Evolutionary conservation across 2,797 vertebrate genomes (phyloP).

Genomic region (Crenichthys baileyi): DNA sequence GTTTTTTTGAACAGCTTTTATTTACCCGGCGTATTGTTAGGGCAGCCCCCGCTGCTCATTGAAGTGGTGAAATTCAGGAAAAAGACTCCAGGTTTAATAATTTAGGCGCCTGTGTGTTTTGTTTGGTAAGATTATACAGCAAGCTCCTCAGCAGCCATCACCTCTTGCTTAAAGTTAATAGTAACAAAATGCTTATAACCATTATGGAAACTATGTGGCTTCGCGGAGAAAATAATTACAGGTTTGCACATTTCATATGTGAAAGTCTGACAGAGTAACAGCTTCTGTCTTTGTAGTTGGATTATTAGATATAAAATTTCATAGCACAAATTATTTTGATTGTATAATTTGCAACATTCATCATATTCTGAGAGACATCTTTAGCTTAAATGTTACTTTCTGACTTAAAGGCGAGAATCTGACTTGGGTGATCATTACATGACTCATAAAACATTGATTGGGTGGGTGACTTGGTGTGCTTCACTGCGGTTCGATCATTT

Average conservation of each 20-base stretch:
- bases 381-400: background rate
- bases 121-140: slow-evolving; percentile 75
- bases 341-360: background rate
- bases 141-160: slow-evolving; percentile 45
- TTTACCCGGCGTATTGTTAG: slow-evolving; percentile 23
- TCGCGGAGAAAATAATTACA: background rate
- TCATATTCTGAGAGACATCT: background rate
- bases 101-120: slow-evolving; percentile 67
- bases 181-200: slow-evolving; percentile 8
- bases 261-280: background rate
- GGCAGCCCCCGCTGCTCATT: slow-evolving; percentile 51
- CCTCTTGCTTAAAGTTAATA: slow-evolving; percentile 32
- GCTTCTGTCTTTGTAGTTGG: background rate
- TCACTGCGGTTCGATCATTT: slow-evolving; percentile 19
- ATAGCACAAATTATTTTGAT: background rate
- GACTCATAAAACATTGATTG: slow-evolving; percentile 9
- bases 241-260: background rate
- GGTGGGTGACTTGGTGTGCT: background rate
- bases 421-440: background rate
- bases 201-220: slow-evolving; percentile 17
- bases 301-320: background rate
- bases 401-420: slow-evolving; percentile 20
- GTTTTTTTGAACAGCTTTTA: slow-evolving; percentile 23
- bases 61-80: slow-evolving; percentile 67
- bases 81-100: slow-evolving; percentile 76